Conservation (phyloP, 2,888 invertebrate genomes). For the Drosophila koepferae region DNA sequence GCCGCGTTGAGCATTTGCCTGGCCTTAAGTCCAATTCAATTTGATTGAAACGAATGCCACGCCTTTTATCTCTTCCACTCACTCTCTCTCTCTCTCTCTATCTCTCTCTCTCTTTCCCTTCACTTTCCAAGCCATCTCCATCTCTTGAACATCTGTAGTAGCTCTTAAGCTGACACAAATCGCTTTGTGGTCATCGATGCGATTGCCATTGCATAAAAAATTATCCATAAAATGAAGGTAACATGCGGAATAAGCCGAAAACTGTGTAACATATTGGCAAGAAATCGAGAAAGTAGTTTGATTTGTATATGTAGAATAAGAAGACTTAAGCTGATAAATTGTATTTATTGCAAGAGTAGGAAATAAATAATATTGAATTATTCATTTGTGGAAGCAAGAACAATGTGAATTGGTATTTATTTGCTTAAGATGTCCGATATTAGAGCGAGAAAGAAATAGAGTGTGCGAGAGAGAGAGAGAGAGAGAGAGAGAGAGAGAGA, state of each 20-base stretch:
- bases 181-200: constrained; percentile 47
- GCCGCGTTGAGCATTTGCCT: constrained; percentile 32
- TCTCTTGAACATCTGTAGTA: constrained; percentile 10
- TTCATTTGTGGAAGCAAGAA: neutral
- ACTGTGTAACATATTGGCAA: neutral
- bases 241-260: constrained; percentile 1
- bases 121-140: neutral
- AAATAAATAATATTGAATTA: neutral
- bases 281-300: neutral
- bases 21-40: constrained; percentile 61
- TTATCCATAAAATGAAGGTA: constrained; percentile 29
- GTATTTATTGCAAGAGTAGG: neutral
- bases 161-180: constrained; percentile 49
- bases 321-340: neutral
- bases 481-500: neutral
- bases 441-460: neutral
- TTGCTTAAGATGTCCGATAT: neutral
- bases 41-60: constrained; percentile 52
- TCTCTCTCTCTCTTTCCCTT: neutral
- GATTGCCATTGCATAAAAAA: constrained; percentile 32
- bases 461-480: neutral
- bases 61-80: too few relatives aligned
- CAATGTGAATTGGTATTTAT: neutral
- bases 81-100: too few relatives aligned
- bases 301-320: neutral